Base-by-base conservation (phyloP, 2,113 vertebrate genomes). In the Equus przewalskii region DNA sequence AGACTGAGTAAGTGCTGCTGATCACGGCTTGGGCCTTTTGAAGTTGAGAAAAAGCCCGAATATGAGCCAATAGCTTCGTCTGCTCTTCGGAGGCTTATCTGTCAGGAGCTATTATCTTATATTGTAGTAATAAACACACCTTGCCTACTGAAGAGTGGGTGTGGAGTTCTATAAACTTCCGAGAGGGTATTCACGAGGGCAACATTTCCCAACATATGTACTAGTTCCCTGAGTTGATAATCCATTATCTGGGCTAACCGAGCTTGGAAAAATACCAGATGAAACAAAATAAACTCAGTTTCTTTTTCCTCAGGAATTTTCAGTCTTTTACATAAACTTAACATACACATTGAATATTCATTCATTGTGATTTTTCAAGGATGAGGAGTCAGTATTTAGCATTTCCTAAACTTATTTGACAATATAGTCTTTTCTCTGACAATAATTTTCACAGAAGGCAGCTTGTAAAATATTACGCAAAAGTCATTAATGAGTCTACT, bases 41-140 rank as follows among this genome's bases (percentile, higher is more conserved):
- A 97, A 97, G 96, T 80, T 33, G 49, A n/a, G 65, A 41, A 95
- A 70, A 79, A 78, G 56, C 13, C 91, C 94, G 36, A 94, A 46
- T 79, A 26, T 1, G 76, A 97, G 36, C 67, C 92, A 70, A 91
- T 91, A 1, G 36, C 95, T 94, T 60, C 56, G 81, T 46, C 96
- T 89, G 36, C 28, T 49, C 72, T 3, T 78, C 4, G 41, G 46
- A 93, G 91, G 81, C 78, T 83, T 62, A 75, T 79, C 65, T 67
- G 67, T 89, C 85, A 30, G 1, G 49, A 91, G 56, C 56, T 79
- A 54, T 95, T 85, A 91, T 56, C 56, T 76, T 15, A 6, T 1
- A 22, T 10, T 33, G 36, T 24, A 15, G 58, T 44, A 62, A 64
- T 58, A 49, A 72, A 62, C 41, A 58, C 0, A 0, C 26, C 85